Conservation (phyloP, 2,888 invertebrate species). For the Luperina testacea region DNA sequence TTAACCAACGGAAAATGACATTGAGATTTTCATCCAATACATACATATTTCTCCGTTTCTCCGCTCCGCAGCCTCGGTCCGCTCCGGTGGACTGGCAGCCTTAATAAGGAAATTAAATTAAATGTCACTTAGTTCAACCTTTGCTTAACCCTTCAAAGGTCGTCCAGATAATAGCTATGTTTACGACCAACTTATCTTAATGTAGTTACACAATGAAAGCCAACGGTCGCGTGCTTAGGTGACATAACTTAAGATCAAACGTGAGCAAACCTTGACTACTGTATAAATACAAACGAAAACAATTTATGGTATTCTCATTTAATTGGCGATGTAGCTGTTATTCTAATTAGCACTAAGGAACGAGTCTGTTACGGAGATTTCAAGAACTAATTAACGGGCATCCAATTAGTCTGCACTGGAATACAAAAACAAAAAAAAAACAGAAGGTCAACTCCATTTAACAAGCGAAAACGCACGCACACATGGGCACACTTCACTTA, state of each 20-base stretch:
- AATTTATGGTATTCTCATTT: constrained; percentile 62
- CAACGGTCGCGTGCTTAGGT: constrained; percentile 36
- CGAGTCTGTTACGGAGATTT: constrained; percentile 65
- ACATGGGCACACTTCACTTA: neutral
- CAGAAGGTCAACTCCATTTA: neutral
- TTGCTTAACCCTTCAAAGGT: constrained; percentile 45
- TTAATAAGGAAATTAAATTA: constrained; percentile 23
- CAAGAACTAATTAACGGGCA: constrained; percentile 68
- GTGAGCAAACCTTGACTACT: constrained; percentile 49
- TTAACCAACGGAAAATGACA: too few species aligned
- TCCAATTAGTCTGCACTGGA: constrained; percentile 60
- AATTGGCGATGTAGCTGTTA: constrained; percentile 64
- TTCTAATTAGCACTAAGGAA: constrained; percentile 62
- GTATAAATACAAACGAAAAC: constrained; percentile 51
- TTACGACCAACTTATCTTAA: constrained; percentile 24
- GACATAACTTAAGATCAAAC: constrained; percentile 46
- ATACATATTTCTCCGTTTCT: too few species aligned
- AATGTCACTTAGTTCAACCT: constrained; percentile 37
- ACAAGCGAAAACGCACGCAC: neutral
- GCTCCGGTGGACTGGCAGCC: too few species aligned
- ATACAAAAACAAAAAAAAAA: neutral
- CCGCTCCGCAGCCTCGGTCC: too few species aligned
- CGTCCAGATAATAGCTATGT: constrained; percentile 30
- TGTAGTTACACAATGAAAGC: constrained; percentile 36
- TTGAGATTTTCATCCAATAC: too few species aligned